Percentiles rank a stretch among this genome's conserved stretches.
These are phyloP conservation scores for Gymnothorax javanicus DNA, from an alignment of 2,797 vertebrate genomes.

Conservation along the genomic window DNA sequence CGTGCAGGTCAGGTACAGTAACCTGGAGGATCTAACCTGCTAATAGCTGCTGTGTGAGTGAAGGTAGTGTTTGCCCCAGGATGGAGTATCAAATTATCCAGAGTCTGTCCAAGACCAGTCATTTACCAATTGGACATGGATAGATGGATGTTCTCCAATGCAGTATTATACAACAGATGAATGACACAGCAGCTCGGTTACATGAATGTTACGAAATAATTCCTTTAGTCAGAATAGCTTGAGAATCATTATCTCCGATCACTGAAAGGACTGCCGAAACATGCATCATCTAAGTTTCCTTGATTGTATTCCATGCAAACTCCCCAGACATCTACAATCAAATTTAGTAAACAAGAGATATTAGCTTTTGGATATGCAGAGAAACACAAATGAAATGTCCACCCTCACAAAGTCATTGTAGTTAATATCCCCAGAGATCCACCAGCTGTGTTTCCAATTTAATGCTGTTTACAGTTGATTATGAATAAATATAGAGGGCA, in stretches of 20 bases:
- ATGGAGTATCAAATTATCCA: too few species aligned
- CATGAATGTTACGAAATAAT: not conserved
- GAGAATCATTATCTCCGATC: not conserved
- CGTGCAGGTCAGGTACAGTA: too few species aligned
- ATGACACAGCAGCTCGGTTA: too few species aligned
- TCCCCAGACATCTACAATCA: not conserved
- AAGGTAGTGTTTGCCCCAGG: too few species aligned
- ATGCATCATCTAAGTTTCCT: not conserved
- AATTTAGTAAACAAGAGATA: conserved; percentile 1
- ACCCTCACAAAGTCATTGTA: not conserved
- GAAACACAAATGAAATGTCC: not conserved
- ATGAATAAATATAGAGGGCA: not conserved
- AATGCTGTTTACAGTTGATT: conserved; percentile 16
- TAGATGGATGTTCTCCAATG: not conserved
- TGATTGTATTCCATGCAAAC: not conserved
- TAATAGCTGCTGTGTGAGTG: too few species aligned
- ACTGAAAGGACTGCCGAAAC: not conserved
- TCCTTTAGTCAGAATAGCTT: not conserved
- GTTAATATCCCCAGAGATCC: not conserved
- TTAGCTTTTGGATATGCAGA: not conserved
- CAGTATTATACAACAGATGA: not conserved
- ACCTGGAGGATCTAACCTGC: too few species aligned
- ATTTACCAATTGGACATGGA: too few species aligned
- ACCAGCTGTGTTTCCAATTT: conserved; percentile 8
- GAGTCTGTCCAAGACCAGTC: too few species aligned